These are phyloP conservation scores for Unio delphinus DNA, from an alignment of 2,888 invertebrate species.

Conservation along the genomic window DNA sequence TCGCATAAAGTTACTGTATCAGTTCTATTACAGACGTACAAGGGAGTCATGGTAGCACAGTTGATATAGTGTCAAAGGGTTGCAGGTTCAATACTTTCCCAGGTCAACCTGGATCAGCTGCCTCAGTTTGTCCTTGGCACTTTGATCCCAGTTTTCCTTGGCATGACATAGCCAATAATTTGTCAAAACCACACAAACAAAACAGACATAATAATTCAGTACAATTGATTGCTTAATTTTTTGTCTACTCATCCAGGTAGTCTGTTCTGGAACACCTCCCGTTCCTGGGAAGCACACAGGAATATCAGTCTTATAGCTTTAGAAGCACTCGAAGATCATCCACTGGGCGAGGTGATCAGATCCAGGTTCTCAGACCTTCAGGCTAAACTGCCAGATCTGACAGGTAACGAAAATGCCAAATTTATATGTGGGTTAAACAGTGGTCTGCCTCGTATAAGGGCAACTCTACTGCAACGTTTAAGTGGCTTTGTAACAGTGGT, in stretches of 20 bases:
- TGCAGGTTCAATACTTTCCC: no score
- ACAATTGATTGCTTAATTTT: no score
- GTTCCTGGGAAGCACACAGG: conserved; percentile 61
- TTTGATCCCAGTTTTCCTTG: no score
- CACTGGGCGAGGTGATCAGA: conserved; percentile 38
- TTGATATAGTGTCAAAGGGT: no score
- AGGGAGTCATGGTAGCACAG: no score
- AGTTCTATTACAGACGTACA: neutral
- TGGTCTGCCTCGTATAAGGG: neutral
- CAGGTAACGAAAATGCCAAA: conserved; percentile 18
- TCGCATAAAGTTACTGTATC: conserved; percentile 6
- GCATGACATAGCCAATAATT: no score
- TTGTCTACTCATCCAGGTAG: conserved; percentile 24
- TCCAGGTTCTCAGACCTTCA: conserved; percentile 18
- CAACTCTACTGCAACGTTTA: neutral
- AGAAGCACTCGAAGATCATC: conserved; percentile 54
- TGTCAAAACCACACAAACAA: no score
- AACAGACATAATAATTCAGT: no score
- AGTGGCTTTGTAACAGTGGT: no score
- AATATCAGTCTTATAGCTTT: conserved; percentile 49
- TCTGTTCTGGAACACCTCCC: conserved; percentile 44
- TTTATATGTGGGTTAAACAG: neutral
- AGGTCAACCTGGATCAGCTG: no score
- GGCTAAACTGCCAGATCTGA: conserved; percentile 28
- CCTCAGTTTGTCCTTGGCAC: no score